These are phyloP conservation scores for Meleagris gallopavo DNA, from an alignment of 2,113 vertebrate species.

Conservation along the genomic window DNA sequence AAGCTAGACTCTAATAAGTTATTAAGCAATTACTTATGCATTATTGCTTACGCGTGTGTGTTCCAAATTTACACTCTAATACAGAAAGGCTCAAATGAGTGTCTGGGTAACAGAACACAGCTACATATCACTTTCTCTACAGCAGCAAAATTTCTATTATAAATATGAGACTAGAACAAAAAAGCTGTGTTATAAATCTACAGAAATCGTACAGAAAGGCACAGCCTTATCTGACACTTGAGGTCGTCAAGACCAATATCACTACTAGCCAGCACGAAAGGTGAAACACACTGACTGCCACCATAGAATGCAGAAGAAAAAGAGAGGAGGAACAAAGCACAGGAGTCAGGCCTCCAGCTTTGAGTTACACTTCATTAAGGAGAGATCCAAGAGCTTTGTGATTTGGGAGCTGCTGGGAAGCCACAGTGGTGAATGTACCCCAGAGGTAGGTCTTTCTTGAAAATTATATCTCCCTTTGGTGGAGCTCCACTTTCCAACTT, in stretches of 20 bases:
- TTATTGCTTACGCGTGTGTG: conserved; percentile 11
- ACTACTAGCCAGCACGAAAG: fast-evolving
- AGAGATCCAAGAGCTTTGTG: neutral
- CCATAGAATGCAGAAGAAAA: neutral
- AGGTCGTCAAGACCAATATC: neutral
- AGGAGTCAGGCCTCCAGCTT: neutral
- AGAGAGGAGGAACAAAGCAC: neutral
- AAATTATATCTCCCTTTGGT: neutral
- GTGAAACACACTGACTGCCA: neutral
- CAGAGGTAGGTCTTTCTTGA: neutral
- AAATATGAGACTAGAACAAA: neutral
- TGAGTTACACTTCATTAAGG: neutral
- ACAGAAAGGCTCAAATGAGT: neutral
- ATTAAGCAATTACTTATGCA: conserved; percentile 50
- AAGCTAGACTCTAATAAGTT: conserved; percentile 32
- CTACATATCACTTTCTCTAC: neutral
- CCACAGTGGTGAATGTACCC: fast-evolving
- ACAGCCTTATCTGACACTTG: neutral
- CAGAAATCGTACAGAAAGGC: neutral
- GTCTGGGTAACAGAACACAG: neutral
- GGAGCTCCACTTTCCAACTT: neutral
- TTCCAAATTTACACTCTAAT: conserved; percentile 13
- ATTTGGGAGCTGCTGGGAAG: neutral
- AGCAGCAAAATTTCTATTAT: neutral
- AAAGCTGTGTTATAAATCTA: neutral